Conservation (phyloP, 2,797 vertebrate species). For the Eulemur rubriventer region DNA sequence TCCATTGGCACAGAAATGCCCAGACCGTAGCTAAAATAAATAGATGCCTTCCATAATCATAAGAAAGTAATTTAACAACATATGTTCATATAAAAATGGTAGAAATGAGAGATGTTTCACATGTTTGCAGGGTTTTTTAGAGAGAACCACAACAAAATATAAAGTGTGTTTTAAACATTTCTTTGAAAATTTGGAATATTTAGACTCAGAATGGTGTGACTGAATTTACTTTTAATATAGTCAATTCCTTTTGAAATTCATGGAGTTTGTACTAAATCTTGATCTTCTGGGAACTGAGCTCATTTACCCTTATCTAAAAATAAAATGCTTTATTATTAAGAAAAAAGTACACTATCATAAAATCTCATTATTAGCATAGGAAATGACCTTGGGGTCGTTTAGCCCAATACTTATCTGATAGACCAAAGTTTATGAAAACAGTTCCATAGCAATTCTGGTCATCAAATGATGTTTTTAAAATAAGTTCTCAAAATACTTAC, state of each 20-base stretch:
- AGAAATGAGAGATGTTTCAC: not conserved
- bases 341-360: not conserved
- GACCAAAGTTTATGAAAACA: constrained; percentile 28
- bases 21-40: not conserved
- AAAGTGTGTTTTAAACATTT: not conserved
- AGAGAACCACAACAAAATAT: not conserved
- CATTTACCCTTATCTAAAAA: constrained; percentile 42
- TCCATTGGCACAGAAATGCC: not conserved
- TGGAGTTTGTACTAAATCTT: not conserved
- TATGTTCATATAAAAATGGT: not conserved
- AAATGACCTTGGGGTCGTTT: not conserved
- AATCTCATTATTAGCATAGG: constrained; percentile 22
- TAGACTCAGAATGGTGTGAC: not conserved
- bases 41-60: not conserved
- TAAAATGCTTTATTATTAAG: constrained; percentile 32
- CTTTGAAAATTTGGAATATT: constrained; percentile 12
- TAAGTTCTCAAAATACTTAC: not conserved
- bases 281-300: not conserved
- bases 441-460: not conserved
- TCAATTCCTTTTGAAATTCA: constrained; percentile 15
- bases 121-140: not conserved
- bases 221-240: not conserved
- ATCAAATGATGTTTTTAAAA: not conserved
- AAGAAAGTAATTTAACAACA: not conserved
- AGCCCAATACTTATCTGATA: constrained; percentile 27